Conservation (phyloP, 2,797 vertebrate species). For the Myiotriccus ornatus region DNA sequence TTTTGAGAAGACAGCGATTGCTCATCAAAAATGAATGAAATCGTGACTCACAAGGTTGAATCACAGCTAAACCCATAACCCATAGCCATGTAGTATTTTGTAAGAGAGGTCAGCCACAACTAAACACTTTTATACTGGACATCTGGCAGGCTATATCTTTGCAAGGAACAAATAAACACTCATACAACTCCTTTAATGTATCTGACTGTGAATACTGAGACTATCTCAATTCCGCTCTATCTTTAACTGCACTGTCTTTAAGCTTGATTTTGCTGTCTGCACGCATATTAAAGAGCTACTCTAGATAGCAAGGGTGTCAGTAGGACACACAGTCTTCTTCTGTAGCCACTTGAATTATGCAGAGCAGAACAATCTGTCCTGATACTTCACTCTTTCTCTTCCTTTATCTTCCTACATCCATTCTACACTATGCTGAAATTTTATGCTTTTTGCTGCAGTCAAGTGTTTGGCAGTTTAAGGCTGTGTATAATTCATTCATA, state of each 20-base stretch:
- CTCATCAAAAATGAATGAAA: constrained; percentile 18
- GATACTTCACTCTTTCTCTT: background rate
- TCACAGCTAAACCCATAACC: background rate
- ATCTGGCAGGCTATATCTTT: background rate
- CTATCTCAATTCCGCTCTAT: background rate
- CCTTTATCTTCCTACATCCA: background rate
- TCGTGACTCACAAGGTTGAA: background rate
- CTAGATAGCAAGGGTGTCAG: background rate
- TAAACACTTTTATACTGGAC: background rate
- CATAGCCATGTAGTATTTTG: background rate
- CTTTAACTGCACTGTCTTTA: background rate
- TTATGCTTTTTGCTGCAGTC: background rate
- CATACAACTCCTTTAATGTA: background rate
- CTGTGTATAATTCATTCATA: background rate
- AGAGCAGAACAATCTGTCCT: background rate
- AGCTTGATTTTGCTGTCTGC: background rate
- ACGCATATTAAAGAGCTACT: background rate
- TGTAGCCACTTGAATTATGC: background rate
- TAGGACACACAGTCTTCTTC: background rate
- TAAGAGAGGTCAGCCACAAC: background rate
- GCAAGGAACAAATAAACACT: background rate
- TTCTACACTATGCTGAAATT: background rate
- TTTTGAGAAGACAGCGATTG: background rate
- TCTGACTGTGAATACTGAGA: background rate
- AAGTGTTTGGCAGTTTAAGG: background rate